Percentiles rank a stretch among this genome's conserved stretches.
Evolutionary conservation across 2,888 invertebrate genomes (phyloP).

Genomic region (Melinaea menophilus): DNA sequence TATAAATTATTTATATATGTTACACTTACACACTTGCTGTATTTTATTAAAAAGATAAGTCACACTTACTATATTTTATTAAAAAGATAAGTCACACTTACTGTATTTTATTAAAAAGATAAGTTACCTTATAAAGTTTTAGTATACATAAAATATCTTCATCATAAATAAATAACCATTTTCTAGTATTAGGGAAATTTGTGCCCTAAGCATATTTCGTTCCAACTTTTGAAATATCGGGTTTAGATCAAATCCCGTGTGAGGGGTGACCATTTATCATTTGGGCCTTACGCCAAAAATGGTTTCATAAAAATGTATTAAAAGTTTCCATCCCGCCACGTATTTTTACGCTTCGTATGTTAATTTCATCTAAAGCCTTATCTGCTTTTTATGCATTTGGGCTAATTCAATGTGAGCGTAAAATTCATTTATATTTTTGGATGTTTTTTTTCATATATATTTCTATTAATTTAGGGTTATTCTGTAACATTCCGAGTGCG

Average conservation of each 20-base stretch:
- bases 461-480: too few relatives aligned
- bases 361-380: constrained; percentile 64
- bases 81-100: too few relatives aligned
- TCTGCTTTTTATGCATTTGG: constrained; percentile 51
- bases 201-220: constrained; percentile 30
- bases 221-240: constrained; percentile 46
- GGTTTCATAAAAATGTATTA: constrained; percentile 64
- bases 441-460: too few relatives aligned
- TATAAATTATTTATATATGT: too few relatives aligned
- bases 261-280: constrained; percentile 72
- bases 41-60: too few relatives aligned
- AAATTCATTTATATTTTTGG: constrained; percentile 23
- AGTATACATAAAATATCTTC: neutral
- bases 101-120: too few relatives aligned
- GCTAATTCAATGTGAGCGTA: constrained; percentile 43
- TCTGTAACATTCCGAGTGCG: too few relatives aligned
- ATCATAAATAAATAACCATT: neutral
- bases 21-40: too few relatives aligned
- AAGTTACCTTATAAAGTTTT: too few relatives aligned
- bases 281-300: constrained; percentile 59
- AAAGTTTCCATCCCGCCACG: constrained; percentile 61
- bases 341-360: constrained; percentile 63
- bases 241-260: constrained; percentile 51
- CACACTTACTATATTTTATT: too few relatives aligned
- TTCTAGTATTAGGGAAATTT: constrained; percentile 19